A percentile compares a stretch with the other conserved stretches of the same genome.
Conservation (phyloP, 2,113 vertebrate genomes). For the Thamnophis sirtalis region DNA sequence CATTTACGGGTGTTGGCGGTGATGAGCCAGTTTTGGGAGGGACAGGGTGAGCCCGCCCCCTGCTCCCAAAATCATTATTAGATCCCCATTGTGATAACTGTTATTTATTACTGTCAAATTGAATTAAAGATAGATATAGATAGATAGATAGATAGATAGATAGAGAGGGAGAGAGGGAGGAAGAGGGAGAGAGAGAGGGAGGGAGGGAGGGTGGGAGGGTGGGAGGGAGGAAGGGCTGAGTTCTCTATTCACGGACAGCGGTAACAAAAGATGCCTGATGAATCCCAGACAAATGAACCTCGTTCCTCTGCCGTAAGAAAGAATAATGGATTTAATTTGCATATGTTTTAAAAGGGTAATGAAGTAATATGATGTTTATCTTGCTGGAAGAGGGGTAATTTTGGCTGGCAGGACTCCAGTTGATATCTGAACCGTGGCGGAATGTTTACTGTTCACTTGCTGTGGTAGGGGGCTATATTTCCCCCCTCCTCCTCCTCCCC, state of each 20-base stretch:
- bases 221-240: slow-evolving; percentile 62
- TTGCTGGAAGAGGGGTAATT: slow-evolving; percentile 95
- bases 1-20: slow-evolving; percentile 87
- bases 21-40: slow-evolving; percentile 84
- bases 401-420: slow-evolving; percentile 81
- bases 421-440: slow-evolving; percentile 74
- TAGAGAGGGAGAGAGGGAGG: not conserved
- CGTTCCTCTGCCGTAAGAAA: slow-evolving; percentile 76
- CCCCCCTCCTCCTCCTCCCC: slow-evolving; percentile 53
- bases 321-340: slow-evolving; percentile 93
- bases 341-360: slow-evolving; percentile 98
- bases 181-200: slow-evolving; percentile 33
- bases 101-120: slow-evolving; percentile 98
- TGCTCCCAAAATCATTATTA: slow-evolving; percentile 86
- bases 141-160: no score
- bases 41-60: slow-evolving; percentile 39
- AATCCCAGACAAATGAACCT: slow-evolving; percentile 86
- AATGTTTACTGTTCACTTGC: slow-evolving; percentile 77
- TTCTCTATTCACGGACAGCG: slow-evolving; percentile 79
- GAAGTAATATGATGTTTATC: slow-evolving; percentile 99
- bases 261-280: slow-evolving; percentile 82
- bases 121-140: slow-evolving; percentile 92
- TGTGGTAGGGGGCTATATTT: slow-evolving; percentile 56
- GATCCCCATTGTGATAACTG: slow-evolving; percentile 95
- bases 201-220: no score